These are phyloP conservation scores for Australoheros scitulus DNA, from an alignment of 2,113 vertebrate genomes.

Conservation along the genomic window DNA sequence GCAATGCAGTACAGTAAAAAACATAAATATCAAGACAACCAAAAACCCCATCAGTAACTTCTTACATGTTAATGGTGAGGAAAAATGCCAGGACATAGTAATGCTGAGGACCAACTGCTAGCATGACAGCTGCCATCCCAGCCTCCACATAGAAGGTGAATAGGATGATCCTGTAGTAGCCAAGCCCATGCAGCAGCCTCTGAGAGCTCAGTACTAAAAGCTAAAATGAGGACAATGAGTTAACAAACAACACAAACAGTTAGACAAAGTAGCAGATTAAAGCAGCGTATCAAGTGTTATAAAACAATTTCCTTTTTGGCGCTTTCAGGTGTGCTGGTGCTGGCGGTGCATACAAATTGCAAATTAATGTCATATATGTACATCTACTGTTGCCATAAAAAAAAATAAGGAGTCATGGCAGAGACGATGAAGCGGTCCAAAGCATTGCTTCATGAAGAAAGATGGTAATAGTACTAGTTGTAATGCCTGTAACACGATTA, in stretches of 20 bases:
- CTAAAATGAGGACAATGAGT: slow-evolving; percentile 69
- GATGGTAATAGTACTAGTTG: too few relatives aligned
- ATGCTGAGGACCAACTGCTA: slow-evolving; percentile 82
- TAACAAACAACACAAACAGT: neutral
- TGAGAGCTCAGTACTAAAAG: slow-evolving; percentile 86
- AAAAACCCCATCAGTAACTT: neutral
- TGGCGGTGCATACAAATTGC: too few relatives aligned
- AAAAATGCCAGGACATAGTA: slow-evolving; percentile 86
- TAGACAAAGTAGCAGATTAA: neutral
- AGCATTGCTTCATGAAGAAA: too few relatives aligned
- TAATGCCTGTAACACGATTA: too few relatives aligned
- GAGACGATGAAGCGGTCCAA: too few relatives aligned
- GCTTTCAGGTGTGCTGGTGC: neutral
- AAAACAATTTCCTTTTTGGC: neutral
- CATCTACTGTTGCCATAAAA: too few relatives aligned
- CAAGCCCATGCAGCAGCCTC: slow-evolving; percentile 78
- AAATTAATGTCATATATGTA: too few relatives aligned
- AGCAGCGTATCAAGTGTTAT: neutral
- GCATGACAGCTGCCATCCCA: slow-evolving; percentile 80
- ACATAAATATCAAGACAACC: neutral
- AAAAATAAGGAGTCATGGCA: too few relatives aligned
- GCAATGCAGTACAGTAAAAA: neutral
- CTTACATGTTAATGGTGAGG: slow-evolving; percentile 88
- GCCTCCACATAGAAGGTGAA: slow-evolving; percentile 87
- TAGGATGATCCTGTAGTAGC: slow-evolving; percentile 91